Evolutionary conservation across 1,140 invertebrate genomes (phyloP).

Genomic region (Tetramorium simillimum): DNA sequence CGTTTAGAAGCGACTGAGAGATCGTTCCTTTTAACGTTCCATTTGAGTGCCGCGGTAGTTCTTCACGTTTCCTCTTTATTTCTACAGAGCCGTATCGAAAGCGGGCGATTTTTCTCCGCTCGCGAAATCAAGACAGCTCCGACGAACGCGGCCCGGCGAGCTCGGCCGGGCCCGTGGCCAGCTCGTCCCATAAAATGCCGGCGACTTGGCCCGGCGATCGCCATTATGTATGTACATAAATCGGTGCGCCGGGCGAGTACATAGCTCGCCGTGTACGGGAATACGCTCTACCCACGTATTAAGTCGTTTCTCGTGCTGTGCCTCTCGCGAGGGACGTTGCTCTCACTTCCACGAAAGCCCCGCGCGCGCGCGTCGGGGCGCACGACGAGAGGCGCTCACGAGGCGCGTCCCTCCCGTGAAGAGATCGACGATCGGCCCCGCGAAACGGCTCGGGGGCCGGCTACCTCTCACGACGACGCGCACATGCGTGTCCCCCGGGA

Average conservation of each 20-base stretch:
- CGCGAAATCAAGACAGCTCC: background rate
- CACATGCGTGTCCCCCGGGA: background rate
- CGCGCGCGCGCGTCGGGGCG: background rate
- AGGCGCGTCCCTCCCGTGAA: background rate
- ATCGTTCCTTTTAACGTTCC: background rate
- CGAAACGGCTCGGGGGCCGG: slow-evolving; percentile 14
- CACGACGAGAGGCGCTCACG: background rate
- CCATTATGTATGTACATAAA: slow-evolving; percentile 60
- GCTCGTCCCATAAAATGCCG: slow-evolving; percentile 47
- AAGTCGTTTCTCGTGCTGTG: slow-evolving; percentile 40
- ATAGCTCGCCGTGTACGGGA: slow-evolving; percentile 40
- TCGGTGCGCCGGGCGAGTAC: slow-evolving; percentile 43
- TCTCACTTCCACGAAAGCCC: slow-evolving; percentile 27
- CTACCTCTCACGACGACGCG: background rate
- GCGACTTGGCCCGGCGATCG: slow-evolving; percentile 56
- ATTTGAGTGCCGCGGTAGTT: background rate
- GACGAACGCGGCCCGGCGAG: background rate
- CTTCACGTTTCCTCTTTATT: background rate
- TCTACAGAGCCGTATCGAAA: background rate
- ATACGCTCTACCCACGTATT: slow-evolving; percentile 57
- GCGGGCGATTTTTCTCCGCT: background rate
- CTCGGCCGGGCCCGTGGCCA: slow-evolving; percentile 13
- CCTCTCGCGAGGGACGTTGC: slow-evolving; percentile 64
- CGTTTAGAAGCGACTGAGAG: background rate
- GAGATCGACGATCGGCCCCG: background rate